These are phyloP conservation scores for Orycteropus afer DNA, from an alignment of 2,113 vertebrate genomes.

Conservation along the genomic window DNA sequence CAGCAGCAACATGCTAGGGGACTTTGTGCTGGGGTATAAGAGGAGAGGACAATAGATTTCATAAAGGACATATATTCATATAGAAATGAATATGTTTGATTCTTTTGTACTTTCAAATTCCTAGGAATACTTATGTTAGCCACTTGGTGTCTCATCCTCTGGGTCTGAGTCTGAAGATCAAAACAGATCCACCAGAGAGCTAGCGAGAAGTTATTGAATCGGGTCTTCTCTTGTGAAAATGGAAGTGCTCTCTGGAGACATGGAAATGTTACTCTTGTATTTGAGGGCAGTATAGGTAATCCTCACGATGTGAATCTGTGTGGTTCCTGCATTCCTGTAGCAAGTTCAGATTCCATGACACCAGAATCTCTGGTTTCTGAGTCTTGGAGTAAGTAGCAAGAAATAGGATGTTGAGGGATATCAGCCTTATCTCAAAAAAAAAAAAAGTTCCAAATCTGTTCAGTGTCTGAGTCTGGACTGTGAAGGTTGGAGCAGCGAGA, in stretches of 20 bases:
- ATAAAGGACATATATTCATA: neutral
- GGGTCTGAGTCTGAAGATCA: neutral
- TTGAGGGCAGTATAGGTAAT: neutral
- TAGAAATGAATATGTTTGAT: neutral
- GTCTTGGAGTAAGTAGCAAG: neutral
- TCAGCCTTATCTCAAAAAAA: neutral
- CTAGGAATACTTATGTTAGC: neutral
- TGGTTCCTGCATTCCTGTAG: neutral
- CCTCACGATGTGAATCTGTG: neutral
- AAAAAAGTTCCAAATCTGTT: neutral
- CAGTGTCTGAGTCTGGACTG: neutral
- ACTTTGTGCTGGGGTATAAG: neutral
- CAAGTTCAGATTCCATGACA: neutral
- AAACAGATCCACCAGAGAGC: neutral
- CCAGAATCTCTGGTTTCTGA: neutral
- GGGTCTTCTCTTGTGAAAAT: neutral
- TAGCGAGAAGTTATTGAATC: neutral
- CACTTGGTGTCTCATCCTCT: neutral
- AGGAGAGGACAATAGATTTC: neutral
- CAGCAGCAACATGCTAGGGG: too few relatives aligned
- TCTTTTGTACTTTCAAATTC: neutral
- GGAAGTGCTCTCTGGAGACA: neutral
- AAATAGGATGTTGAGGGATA: neutral
- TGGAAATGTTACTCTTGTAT: neutral
- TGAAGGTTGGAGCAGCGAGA: neutral